A percentile compares a stretch with the other conserved stretches of the same genome.
phyloP scores from a whole-genome alignment of 2,797 vertebrate genomes.

The Odontamblyopus rebecca region DNA sequence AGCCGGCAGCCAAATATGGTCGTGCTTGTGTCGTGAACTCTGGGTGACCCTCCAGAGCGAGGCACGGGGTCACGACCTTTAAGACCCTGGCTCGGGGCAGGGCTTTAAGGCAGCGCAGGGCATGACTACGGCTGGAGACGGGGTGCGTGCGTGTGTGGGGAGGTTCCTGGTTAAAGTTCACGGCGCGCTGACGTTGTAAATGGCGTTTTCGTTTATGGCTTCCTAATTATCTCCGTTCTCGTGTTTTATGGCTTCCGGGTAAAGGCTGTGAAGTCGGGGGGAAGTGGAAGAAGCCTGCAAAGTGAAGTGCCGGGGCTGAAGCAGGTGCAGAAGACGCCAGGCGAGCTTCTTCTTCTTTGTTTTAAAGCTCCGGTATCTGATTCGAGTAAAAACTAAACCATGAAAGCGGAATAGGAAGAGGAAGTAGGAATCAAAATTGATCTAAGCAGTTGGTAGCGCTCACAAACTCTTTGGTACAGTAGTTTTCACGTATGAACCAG shows the following conservation, averaged over 20 bases:
- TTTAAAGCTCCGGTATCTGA: neutral
- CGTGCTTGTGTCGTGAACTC: constrained; percentile 71
- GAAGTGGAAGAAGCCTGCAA: constrained; percentile 22
- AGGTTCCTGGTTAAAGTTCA: constrained; percentile 29
- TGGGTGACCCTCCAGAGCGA: constrained; percentile 67
- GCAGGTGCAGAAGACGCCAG: neutral
- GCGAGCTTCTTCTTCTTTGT: neutral
- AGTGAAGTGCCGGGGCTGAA: constrained; percentile 8
- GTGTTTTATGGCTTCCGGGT: constrained; percentile 34
- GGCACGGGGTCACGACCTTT: constrained; percentile 73
- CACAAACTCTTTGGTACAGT: too few relatives aligned
- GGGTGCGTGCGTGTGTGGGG: neutral
- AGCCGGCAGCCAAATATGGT: constrained; percentile 71
- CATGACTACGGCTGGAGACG: constrained; percentile 25
- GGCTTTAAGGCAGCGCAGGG: constrained; percentile 53
- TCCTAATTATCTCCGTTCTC: constrained; percentile 34
- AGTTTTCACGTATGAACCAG: too few relatives aligned
- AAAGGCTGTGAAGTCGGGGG: constrained; percentile 20
- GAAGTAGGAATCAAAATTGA: neutral
- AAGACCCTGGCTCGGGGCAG: constrained; percentile 61
- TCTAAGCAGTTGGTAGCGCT: neutral
- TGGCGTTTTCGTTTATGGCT: constrained; percentile 30
- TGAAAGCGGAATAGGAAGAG: neutral
- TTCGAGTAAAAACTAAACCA: neutral
- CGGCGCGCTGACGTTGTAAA: constrained; percentile 29